Conservation (phyloP, 2,797 vertebrate species). For the Gymnopithys bicolor region DNA sequence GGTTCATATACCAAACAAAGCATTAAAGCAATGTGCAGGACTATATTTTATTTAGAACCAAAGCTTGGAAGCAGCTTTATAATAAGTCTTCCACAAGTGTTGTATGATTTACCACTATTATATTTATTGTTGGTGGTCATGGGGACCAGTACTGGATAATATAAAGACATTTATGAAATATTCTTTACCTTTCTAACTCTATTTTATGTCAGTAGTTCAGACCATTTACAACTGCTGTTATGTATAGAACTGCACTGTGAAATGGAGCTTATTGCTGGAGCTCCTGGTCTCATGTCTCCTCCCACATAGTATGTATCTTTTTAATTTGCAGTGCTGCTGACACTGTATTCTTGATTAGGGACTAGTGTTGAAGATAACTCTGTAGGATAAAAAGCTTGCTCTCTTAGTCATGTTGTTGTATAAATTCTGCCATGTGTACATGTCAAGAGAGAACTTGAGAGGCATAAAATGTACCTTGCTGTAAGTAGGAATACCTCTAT, state of each 20-base stretch:
- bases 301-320: conserved; percentile 5
- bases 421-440: conserved; percentile 29
- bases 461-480: not conserved
- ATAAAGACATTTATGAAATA: conserved; percentile 51
- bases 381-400: conserved; percentile 43
- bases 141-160: conserved; percentile 3
- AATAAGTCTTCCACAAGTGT: conserved; percentile 9
- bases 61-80: not conserved
- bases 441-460: not conserved
- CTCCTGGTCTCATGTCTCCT: conserved; percentile 17
- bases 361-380: conserved; percentile 45
- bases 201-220: conserved; percentile 44
- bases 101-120: conserved; percentile 23
- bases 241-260: not conserved
- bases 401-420: conserved; percentile 2
- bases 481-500: not conserved
- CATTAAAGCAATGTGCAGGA: not conserved
- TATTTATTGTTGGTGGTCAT: conserved; percentile 48
- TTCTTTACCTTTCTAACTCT: conserved; percentile 46
- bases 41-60: not conserved
- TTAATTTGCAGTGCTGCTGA: conserved; percentile 55
- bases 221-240: conserved; percentile 42
- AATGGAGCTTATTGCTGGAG: conserved; percentile 1
- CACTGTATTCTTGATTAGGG: conserved; percentile 44
- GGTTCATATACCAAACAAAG: not conserved